phyloP scores from a whole-genome alignment of 2,888 invertebrate genomes.

The Scrobipalpa costella region DNA sequence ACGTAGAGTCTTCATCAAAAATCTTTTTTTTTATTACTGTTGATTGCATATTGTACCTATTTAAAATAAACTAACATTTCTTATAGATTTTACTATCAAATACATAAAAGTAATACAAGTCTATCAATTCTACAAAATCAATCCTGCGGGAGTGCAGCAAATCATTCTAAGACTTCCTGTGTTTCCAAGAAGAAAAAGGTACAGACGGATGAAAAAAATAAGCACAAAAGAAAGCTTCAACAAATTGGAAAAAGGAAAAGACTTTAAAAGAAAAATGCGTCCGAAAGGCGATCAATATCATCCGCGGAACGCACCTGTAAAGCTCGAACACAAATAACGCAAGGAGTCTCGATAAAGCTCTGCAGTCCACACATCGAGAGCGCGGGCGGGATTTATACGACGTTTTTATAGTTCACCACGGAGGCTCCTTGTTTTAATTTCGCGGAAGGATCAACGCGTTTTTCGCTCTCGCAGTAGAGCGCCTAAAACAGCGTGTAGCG shows the following conservation, averaged over 20 bases:
- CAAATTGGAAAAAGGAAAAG: conserved; percentile 12
- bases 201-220: not conserved
- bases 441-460: conserved; percentile 67
- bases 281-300: conserved; percentile 54
- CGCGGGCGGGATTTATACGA: conserved; percentile 66
- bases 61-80: no score
- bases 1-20: not conserved
- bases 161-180: no score
- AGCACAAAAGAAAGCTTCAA: not conserved
- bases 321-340: conserved; percentile 61
- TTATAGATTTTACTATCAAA: no score
- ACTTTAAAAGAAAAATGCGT: conserved; percentile 32
- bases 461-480: conserved; percentile 36
- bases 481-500: conserved; percentile 36
- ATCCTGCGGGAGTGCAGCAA: no score
- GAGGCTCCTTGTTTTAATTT: conserved; percentile 77
- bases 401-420: conserved; percentile 71
- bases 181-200: not conserved
- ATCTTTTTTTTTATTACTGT: no score
- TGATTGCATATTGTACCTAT: no score
- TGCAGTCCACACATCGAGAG: conserved; percentile 64
- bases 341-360: conserved; percentile 59
- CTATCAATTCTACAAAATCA: no score
- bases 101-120: no score
- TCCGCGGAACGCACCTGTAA: conserved; percentile 55